Base-by-base conservation (phyloP, 2,888 invertebrate genomes). In the Xylota sylvarum region DNA sequence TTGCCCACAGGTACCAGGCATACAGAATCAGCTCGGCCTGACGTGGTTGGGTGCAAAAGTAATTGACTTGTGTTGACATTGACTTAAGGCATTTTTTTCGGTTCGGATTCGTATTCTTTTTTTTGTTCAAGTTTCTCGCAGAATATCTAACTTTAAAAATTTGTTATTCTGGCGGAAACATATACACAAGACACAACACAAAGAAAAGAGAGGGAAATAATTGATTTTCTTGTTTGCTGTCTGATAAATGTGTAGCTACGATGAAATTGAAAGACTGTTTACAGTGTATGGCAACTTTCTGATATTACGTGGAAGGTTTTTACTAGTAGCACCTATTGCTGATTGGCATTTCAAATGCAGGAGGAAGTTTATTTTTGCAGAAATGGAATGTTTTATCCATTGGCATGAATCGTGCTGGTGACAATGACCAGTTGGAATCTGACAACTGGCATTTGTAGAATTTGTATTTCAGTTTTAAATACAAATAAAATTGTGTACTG, bases 21-120 rank as follows among this genome's bases (percentile, higher is more conserved):
- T 9, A 10, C 5, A 52, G n/a, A 27, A 3, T 0, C 1, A 23
- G 14, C 35, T 56, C 30, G 5, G 30, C 12, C 30, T 27, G 58
- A 35, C 46, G 17, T 37, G 23, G 14, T 46, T 40, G 35, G 23
- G 37, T 50, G 35, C 35, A 37, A 37, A 27, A 23, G 40, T 50
- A 65, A 35, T 35, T 62, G 30, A 52, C 50, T 43, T n/a, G 9
- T 62, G 62, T 73, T 73, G 52, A 62, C 73, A 52, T 62, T 62
- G 43, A 43, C 72, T 60, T 35, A 3, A 48, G 35, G 58, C 23
- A 37, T 40, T 55, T 12, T 67, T 12, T 35, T 40, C 19, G 35
- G 35, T n/a, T 19, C 19, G 6, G 14, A 30, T 27, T 52, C 12
- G 10, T 12, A 9, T 40, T 52, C 32, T 17, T 7, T 27, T 65